These are phyloP conservation scores for Urosaurus nigricauda DNA, from an alignment of 2,797 vertebrate genomes.

Conservation along the genomic window DNA sequence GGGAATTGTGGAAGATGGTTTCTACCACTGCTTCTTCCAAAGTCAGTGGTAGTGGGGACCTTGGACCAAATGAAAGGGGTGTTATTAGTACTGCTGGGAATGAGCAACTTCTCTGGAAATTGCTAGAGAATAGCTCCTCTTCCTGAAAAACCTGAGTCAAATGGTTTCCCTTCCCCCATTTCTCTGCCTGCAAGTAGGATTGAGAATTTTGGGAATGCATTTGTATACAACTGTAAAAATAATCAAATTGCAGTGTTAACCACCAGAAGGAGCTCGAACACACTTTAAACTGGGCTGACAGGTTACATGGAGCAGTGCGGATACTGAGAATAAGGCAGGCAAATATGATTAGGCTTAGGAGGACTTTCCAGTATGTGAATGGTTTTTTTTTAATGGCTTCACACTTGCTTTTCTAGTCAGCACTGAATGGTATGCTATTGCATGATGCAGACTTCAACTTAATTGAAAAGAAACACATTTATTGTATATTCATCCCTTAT, in stretches of 20 bases:
- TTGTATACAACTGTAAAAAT: background rate
- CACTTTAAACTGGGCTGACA: background rate
- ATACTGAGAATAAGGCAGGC: background rate
- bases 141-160: background rate
- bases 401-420: background rate
- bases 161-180: too few species aligned
- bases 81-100: background rate
- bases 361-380: background rate
- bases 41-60: too few species aligned
- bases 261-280: slow-evolving; percentile 10
- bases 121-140: background rate
- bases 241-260: background rate
- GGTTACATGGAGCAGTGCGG: background rate
- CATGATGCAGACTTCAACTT: background rate
- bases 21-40: too few species aligned
- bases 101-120: background rate
- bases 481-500: background rate
- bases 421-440: background rate
- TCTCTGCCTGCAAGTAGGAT: background rate
- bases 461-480: too few species aligned
- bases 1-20: too few species aligned
- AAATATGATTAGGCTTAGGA: background rate
- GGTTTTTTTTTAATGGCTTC: too few species aligned
- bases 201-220: background rate
- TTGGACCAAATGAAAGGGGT: too few species aligned